These are phyloP conservation scores for Hydropsyche tenuis DNA, from an alignment of 1,140 invertebrate species.

Conservation along the genomic window DNA sequence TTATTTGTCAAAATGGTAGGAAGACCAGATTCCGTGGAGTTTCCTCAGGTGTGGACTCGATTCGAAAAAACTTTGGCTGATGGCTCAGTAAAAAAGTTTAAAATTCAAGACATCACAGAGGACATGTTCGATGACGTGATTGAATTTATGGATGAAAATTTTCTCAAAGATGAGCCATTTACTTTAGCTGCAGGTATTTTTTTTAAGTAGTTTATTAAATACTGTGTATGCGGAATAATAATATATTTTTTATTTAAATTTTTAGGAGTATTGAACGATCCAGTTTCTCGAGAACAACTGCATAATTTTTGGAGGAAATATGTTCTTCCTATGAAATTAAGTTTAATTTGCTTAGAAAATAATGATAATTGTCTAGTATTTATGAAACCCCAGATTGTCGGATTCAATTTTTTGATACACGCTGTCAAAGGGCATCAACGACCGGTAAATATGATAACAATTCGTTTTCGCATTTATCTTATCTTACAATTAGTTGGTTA, in stretches of 20 bases:
- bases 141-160: constrained; percentile 41
- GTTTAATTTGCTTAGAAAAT: constrained; percentile 41
- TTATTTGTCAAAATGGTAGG: constrained; percentile 33
- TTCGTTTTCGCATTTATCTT: too few relatives aligned
- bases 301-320: constrained; percentile 33
- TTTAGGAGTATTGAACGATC: constrained; percentile 22
- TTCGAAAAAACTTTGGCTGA: constrained; percentile 39
- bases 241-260: background rate
- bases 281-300: background rate
- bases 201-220: constrained; percentile 1
- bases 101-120: constrained; percentile 39
- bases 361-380: background rate
- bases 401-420: constrained; percentile 38
- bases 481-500: too few relatives aligned
- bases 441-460: background rate
- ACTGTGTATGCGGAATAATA: background rate
- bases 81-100: constrained; percentile 41
- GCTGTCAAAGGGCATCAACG: constrained; percentile 14
- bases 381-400: constrained; percentile 38
- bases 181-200: constrained; percentile 36
- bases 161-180: constrained; percentile 44
- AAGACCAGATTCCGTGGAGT: constrained; percentile 3
- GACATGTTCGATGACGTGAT: constrained; percentile 36
- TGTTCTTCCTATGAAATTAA: constrained; percentile 30
- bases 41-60: constrained; percentile 37